Evolutionary conservation across 2,113 vertebrate genomes (phyloP), one percentile per base, ranked within the genome.

Genomic region (Leptosomus discolor): DNA sequence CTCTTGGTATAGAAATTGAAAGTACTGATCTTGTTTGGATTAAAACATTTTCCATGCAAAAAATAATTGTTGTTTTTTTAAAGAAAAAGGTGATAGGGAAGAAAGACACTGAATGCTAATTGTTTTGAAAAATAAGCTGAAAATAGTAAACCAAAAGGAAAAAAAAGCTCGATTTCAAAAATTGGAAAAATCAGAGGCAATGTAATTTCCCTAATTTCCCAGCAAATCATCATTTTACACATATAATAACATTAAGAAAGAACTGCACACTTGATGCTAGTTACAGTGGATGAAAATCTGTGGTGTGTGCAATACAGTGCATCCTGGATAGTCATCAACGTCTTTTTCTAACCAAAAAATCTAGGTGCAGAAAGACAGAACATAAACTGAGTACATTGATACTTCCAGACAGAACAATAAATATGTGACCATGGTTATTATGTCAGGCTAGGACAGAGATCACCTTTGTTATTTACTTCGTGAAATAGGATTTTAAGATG

Each of bases 401-500:
- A 45, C 6, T 86, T 70, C 8, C 45, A 87, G 51, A 36, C 8
- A 54, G 64, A 67, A 37, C n/a, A 67, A 58, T 36, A 74, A 78
- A 68, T 3, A 39, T 41, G 30, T n/a, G 8, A 39, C 5, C 12
- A 39, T 37, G 17, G 8, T 37, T 68, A 43, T 51, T 60, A 23
- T 26, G 7, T 60, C 50, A 89, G 45, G 11, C 9, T 13, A 82
- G n/a, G 36, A 8, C 24, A 65, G 61, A 65, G 11, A 71, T 54
- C n/a, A 58, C 9, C 27, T 83, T 37, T 51, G 32, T 48, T 85
- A 69, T 75, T 92, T 89, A 69, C 20, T 79, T 78, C 64, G 12
- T 85, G 32, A 94, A 83, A 90, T 6, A 30, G 4, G 18, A 46
- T 94, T 94, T 85, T 64, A 68, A 82, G 65, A 76, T 75, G 45